Evolutionary conservation across 2,888 invertebrate species (phyloP), one percentile per base, ranked within the genome.

Genomic region (Dione vanillae): DNA sequence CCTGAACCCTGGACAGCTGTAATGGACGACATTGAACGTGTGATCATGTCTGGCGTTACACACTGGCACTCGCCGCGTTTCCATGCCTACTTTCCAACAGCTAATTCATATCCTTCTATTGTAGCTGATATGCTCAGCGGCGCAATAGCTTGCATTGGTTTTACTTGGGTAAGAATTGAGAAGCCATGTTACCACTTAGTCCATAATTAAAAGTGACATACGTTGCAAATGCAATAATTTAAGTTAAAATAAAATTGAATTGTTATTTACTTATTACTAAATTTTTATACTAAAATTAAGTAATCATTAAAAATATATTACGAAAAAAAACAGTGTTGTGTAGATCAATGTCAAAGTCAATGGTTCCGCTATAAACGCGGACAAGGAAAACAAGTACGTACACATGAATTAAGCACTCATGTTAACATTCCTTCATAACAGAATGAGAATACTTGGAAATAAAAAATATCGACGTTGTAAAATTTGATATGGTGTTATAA

Each of bases 11-110:
- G 98, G 98, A 95, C 97, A 74, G 96, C 96, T 67, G 96, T 99
- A 68, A 96, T 99, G 95, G 95, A 95, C 7, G 99, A 99, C 86
- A 95, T 99, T 74, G 99, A 99, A 86, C 94, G 96, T 67, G 97
- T 99, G 69, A 97, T 99, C 77, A 99, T 99, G 99, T 99, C 99
- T 0, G 99, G 99, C 61, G 98, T 98, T 68, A 99, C 99, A 0
- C 99, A 99, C 84, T 99, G 99, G 99, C 98, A 98, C 86, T 98
- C 97, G 67, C 99, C 99, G 9, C 95, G 96, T 83, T 99, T 99
- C 92, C 98, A 98, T 89, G 99, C 98, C 7, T 99, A 99, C 91
- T 98, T 97, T 89, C 98, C 98, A 19, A 97, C 98, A 0, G 98
- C 97, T 37, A 97, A 97, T 89, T 98, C 98, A 0, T 99, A 98